phyloP scores from a whole-genome alignment of 2,888 invertebrate genomes.

The Cryptophagus acutangulus region DNA sequence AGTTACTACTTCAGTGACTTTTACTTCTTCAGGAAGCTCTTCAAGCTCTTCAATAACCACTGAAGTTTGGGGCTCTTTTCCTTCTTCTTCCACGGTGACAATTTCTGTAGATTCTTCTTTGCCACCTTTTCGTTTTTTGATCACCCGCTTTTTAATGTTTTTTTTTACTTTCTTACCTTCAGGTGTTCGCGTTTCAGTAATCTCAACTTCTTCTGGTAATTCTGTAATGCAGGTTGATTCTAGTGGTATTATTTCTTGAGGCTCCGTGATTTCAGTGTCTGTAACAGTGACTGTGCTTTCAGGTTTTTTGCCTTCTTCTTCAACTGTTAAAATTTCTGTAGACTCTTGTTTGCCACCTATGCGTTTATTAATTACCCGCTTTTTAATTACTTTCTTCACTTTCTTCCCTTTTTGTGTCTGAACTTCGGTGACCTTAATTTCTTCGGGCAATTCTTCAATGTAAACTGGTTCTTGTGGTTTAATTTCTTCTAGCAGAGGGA shows the following conservation, averaged over 20 bases:
- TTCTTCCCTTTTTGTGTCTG: slow-evolving; percentile 27
- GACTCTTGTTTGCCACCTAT: slow-evolving; percentile 40
- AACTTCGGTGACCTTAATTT: slow-evolving; percentile 30
- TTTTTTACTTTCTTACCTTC: slow-evolving; percentile 34
- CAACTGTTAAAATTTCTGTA: slow-evolving; percentile 42
- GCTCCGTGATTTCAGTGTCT: slow-evolving; percentile 17
- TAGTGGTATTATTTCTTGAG: slow-evolving; percentile 12
- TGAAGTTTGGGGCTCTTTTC: slow-evolving; percentile 45
- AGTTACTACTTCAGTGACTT: slow-evolving; percentile 27
- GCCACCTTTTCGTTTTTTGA: slow-evolving; percentile 45
- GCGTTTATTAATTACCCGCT: slow-evolving; percentile 40
- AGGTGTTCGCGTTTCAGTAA: slow-evolving; percentile 40
- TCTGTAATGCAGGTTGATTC: slow-evolving; percentile 26
- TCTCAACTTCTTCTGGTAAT: slow-evolving; percentile 32
- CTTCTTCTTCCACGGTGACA: slow-evolving; percentile 41
- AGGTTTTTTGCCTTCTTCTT: slow-evolving; percentile 34
- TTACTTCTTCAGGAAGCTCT: slow-evolving; percentile 31
- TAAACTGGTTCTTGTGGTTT: slow-evolving; percentile 15
- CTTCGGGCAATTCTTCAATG: slow-evolving; percentile 33
- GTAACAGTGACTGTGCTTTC: slow-evolving; percentile 31
- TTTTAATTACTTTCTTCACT: slow-evolving; percentile 36
- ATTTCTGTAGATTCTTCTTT: slow-evolving; percentile 40
- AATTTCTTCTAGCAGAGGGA: slow-evolving; percentile 31
- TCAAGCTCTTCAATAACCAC: slow-evolving; percentile 30
- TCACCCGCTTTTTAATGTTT: slow-evolving; percentile 43